phyloP scores from a whole-genome alignment of 2,888 invertebrate species.

The Homarus gammarus region DNA sequence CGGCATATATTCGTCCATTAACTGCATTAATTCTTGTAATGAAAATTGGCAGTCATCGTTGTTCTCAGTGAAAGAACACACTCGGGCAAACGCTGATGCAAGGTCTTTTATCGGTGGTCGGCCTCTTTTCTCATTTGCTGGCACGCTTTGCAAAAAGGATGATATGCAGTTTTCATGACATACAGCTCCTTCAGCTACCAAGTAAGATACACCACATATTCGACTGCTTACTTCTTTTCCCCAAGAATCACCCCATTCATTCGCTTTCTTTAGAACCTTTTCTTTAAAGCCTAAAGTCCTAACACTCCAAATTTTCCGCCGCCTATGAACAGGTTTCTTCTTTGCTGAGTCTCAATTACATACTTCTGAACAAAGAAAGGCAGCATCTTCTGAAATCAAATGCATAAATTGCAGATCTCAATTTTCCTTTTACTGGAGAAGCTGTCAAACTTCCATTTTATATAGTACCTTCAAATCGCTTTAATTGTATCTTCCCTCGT shows the following conservation, averaged over 20 bases:
- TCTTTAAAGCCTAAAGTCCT: not conserved
- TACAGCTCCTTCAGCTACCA: too few species aligned
- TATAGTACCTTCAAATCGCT: too few species aligned
- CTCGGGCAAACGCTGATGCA: too few species aligned
- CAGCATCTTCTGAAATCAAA: constrained; percentile 20
- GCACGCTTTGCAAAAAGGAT: not conserved
- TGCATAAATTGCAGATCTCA: not conserved
- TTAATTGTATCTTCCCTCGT: constrained; percentile 28
- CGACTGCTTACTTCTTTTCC: constrained; percentile 3
- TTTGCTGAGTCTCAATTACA: constrained; percentile 15
- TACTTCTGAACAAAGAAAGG: not conserved
- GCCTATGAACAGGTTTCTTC: not conserved
- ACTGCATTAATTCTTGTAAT: too few species aligned
- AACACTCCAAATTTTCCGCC: not conserved
- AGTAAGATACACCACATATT: not conserved
- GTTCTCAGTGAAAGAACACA: too few species aligned
- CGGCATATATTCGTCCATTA: too few species aligned
- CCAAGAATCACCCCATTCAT: constrained; percentile 1
- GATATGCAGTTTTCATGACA: constrained; percentile 2
- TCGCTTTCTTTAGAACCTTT: not conserved
- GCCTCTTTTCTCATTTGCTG: too few species aligned
- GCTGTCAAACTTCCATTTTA: not conserved
- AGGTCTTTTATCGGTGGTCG: too few species aligned
- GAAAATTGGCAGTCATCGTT: too few species aligned
- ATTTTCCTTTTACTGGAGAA: constrained; percentile 18